Evolutionary conservation across 2,888 invertebrate species (phyloP).

Genomic region (Pharmacophagus antenor): DNA sequence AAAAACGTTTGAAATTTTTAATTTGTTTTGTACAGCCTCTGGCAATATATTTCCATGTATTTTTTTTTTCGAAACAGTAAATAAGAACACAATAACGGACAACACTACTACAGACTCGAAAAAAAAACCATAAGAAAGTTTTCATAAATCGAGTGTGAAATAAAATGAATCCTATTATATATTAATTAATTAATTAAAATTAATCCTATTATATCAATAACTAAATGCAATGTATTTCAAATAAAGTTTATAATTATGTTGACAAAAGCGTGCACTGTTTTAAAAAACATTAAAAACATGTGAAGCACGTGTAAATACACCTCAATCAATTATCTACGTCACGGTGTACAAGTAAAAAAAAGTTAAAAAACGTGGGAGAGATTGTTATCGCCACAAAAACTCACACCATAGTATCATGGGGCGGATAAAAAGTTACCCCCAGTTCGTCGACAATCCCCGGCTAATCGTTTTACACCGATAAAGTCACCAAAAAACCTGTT

Average conservation of each 20-base stretch:
- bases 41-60: too few species aligned
- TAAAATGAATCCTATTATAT: too few species aligned
- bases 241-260: not conserved
- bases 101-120: too few species aligned
- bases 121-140: too few species aligned
- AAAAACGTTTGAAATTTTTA: too few species aligned
- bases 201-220: not conserved
- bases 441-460: slow-evolving; percentile 39
- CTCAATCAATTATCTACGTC: slow-evolving; percentile 66
- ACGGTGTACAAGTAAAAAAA: slow-evolving; percentile 55
- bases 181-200: too few species aligned
- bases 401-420: slow-evolving; percentile 46
- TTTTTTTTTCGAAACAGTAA: too few species aligned
- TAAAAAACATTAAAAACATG: slow-evolving; percentile 28
- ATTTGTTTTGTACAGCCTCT: too few species aligned
- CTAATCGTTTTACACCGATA: slow-evolving; percentile 51
- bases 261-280: slow-evolving; percentile 13
- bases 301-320: slow-evolving; percentile 57
- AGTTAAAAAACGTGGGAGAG: slow-evolving; percentile 75
- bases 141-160: too few species aligned
- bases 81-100: too few species aligned
- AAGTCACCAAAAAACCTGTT: slow-evolving; percentile 54
- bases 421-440: slow-evolving; percentile 58
- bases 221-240: not conserved
- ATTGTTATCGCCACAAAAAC: slow-evolving; percentile 67